A percentile compares a stretch with the other conserved stretches of the same genome.
Evolutionary conservation across 2,113 vertebrate species (phyloP).

Genomic region (Aphelocoma coerulescens): DNA sequence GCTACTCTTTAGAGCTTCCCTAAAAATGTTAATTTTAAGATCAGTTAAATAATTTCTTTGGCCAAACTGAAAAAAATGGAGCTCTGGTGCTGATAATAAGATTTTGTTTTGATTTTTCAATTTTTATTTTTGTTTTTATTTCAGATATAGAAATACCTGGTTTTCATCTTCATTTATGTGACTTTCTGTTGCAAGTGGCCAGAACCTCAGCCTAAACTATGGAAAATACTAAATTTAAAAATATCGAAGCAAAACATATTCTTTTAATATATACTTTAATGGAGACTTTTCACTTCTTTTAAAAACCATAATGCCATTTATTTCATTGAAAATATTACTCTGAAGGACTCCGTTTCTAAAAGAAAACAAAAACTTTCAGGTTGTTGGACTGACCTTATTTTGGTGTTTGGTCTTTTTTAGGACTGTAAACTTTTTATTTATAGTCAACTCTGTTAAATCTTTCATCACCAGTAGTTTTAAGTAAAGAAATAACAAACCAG

Average conservation of each 20-base stretch:
- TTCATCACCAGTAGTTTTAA: not conserved
- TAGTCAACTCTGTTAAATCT: not conserved
- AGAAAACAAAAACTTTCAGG: not conserved
- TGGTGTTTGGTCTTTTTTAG: not conserved
- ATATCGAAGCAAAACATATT: not conserved
- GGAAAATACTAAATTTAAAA: not conserved
- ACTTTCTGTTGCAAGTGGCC: not conserved
- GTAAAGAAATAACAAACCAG: not conserved
- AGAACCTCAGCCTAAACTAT: not conserved
- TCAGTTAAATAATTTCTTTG: not conserved
- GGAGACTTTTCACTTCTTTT: not conserved
- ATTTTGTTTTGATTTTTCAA: not conserved
- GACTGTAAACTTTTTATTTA: not conserved
- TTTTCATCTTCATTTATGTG: not conserved
- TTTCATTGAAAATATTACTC: not conserved
- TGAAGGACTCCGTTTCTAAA: not conserved
- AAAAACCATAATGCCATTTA: not conserved
- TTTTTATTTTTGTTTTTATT: not conserved
- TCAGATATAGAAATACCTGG: not conserved
- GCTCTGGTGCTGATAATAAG: not conserved
- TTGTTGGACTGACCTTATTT: not conserved
- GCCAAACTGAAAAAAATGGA: not conserved
- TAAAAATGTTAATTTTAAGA: not conserved
- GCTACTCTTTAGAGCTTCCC: not conserved
- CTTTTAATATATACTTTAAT: not conserved